Base-by-base conservation (phyloP, 2,797 vertebrate species). In the Hoplostethus mediterraneus region DNA sequence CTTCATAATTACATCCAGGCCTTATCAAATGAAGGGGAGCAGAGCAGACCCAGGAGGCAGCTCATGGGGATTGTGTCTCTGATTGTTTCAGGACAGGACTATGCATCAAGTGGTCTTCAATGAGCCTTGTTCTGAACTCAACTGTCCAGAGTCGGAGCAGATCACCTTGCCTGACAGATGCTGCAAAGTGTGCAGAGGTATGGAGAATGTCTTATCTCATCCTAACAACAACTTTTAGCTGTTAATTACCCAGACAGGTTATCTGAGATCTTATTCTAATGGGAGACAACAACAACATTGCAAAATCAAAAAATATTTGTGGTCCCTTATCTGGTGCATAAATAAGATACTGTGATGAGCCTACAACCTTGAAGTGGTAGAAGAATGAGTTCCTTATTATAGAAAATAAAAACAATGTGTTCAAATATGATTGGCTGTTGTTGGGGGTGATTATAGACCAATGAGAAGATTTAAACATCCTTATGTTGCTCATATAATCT, bases 151-250 rank as follows among this genome's bases (percentile, higher is more conserved):
- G 76, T 95, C 96, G 2, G 96, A 98, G 60, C 97, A 97, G 92
- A 94, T 99, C 55, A 90, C 95, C 36, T 83, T 98, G 85, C 95
- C 92, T 79, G 95, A 96, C 90, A 96, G 96, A 82, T 99, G 98
- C 92, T 99, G 98, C 92, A 97, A 96, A 95, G 93, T 99, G 75
- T 99, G 98, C 93, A 96, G 96, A 98, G 98, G 98, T 99, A 95
- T 77, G 83, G 13, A 56, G 13, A 33, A 6, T 21, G 63, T 28
- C 1, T 45, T 33, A 12, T 31, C 53, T 14, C 14, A 30, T 33
- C 17, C 48, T 21, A 2, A 8, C 21, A 16, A 45, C 7, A 3
- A 33, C 14, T 36, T 6, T 11, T 31, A 11, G 21, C 52, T 36
- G 31, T 33, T 8, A 36, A 36, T 31, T 12, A 6, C 30, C 16